Conservation (phyloP, 2,113 vertebrate species). For the Elaphurus davidianus region DNA sequence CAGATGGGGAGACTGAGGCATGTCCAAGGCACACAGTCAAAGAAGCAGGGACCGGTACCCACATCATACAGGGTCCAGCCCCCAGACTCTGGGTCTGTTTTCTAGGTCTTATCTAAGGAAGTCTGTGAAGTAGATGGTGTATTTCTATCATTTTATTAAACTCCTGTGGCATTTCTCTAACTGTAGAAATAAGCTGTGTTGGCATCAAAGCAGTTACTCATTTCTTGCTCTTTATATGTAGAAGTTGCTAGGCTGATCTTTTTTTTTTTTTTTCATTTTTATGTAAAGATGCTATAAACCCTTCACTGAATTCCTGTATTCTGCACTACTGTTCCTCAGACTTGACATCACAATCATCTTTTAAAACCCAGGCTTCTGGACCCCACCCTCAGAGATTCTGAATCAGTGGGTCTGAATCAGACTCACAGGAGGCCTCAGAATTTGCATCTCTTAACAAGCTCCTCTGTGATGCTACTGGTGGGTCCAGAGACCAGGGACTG, state of each 20-base stretch:
- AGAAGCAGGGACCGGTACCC: neutral
- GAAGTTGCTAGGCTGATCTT: neutral
- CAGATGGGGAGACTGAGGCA: neutral
- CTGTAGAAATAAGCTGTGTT: neutral
- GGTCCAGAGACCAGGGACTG: neutral
- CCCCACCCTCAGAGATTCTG: neutral
- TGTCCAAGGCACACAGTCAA: neutral
- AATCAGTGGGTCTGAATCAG: neutral
- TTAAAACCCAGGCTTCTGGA: neutral
- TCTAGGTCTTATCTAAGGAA: neutral
- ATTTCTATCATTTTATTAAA: neutral
- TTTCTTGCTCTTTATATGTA: slow-evolving; percentile 14
- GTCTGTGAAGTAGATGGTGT: neutral
- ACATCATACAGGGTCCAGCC: neutral
- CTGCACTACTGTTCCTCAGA: neutral
- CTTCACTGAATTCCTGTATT: neutral
- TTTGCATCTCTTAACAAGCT: neutral
- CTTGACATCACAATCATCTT: neutral
- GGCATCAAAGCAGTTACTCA: neutral
- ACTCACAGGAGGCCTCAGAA: neutral
- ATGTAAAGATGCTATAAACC: neutral
- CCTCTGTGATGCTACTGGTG: neutral
- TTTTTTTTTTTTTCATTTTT: neutral
- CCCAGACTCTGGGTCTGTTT: neutral
- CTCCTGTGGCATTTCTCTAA: neutral